Evolutionary conservation across 2,888 invertebrate genomes (phyloP).

Genomic region (Dasysyrphus tricinctus): DNA sequence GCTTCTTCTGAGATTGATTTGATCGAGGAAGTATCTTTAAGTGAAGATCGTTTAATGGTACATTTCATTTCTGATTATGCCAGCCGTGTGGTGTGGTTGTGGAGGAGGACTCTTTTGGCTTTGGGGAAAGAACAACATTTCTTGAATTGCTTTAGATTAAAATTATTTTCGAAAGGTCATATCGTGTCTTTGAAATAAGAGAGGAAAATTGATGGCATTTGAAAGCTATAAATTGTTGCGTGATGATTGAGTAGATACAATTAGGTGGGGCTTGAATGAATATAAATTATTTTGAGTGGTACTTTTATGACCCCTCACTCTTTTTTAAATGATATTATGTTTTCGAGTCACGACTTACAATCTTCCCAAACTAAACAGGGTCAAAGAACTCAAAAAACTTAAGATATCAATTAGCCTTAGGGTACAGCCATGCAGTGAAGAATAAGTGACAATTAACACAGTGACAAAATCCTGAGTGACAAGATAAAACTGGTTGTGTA

Average conservation of each 20-base stretch:
- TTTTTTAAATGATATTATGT: too few relatives aligned
- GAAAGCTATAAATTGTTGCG: constrained; percentile 21
- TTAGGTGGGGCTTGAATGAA: constrained; percentile 1
- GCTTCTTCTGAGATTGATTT: constrained; percentile 35
- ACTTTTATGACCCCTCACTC: too few relatives aligned
- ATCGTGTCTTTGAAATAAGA: constrained; percentile 26
- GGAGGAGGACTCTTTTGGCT: background rate
- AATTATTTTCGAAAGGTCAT: constrained; percentile 49
- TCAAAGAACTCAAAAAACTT: too few relatives aligned
- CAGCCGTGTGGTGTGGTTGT: background rate
- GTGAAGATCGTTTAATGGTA: constrained; percentile 50
- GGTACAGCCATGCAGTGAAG: too few relatives aligned
- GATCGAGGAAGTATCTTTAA: constrained; percentile 16
- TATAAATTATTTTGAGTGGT: background rate
- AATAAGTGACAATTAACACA: too few relatives aligned
- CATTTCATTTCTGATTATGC: constrained; percentile 29
- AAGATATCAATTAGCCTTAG: too few relatives aligned
- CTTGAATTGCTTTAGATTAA: constrained; percentile 44
- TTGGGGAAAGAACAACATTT: constrained; percentile 14
- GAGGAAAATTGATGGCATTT: constrained; percentile 56
- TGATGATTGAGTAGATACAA: constrained; percentile 20
- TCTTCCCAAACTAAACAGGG: too few relatives aligned
- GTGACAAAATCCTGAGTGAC: too few relatives aligned
- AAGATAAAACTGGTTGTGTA: too few relatives aligned
- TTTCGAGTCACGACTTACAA: too few relatives aligned